These are phyloP conservation scores for Sycophila texana DNA, from an alignment of 2,888 invertebrate genomes.

Conservation along the genomic window DNA sequence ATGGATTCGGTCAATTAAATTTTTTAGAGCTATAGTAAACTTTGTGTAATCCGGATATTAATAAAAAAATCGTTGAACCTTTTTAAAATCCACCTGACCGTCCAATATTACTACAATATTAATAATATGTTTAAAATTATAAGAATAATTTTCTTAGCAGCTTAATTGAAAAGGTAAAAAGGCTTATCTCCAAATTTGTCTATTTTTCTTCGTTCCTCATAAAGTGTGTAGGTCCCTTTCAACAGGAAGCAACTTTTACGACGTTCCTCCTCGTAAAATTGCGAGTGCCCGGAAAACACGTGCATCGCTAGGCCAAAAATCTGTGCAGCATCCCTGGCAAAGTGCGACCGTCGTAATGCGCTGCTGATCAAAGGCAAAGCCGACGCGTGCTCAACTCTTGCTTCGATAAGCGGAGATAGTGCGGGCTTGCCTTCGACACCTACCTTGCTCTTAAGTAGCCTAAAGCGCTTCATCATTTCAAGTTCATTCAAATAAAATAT, in stretches of 20 bases:
- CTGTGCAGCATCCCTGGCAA: background rate
- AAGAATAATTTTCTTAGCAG: no score
- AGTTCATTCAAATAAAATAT: no score
- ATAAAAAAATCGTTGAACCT: no score
- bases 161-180: no score
- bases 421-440: slow-evolving; percentile 36
- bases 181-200: background rate
- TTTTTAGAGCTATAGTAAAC: background rate
- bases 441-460: no score
- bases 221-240: slow-evolving; percentile 25
- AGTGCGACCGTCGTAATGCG: background rate
- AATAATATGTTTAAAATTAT: no score
- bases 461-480: no score
- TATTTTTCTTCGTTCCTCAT: background rate
- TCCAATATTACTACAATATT: no score
- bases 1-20: background rate
- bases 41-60: no score
- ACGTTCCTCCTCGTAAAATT: slow-evolving; percentile 43
- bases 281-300: slow-evolving; percentile 19
- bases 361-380: background rate
- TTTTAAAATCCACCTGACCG: no score
- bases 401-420: background rate
- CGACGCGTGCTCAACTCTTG: background rate
- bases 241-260: slow-evolving; percentile 53
- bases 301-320: slow-evolving; percentile 12